phyloP scores from a whole-genome alignment of 2,888 invertebrate genomes.

The Synanthedon vespiformis region DNA sequence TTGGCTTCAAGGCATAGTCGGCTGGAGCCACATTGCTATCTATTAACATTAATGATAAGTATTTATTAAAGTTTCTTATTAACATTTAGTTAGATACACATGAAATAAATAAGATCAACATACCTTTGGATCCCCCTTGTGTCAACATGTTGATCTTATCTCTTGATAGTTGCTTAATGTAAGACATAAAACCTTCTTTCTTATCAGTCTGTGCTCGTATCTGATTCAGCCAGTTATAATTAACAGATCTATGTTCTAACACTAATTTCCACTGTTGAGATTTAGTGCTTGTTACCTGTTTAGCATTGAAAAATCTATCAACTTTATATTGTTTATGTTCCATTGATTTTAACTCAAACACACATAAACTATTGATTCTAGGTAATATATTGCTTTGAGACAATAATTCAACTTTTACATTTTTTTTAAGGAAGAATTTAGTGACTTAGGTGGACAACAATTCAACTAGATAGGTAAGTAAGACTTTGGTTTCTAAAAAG shows the following conservation, averaged over 20 bases:
- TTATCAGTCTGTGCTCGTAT: slow-evolving; percentile 48
- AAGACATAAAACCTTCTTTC: slow-evolving; percentile 60
- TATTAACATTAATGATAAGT: slow-evolving; percentile 9
- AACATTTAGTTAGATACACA: no score
- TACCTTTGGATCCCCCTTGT: slow-evolving; percentile 59
- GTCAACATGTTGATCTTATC: slow-evolving; percentile 61
- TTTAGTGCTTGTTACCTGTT: slow-evolving; percentile 78
- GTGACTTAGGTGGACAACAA: no score
- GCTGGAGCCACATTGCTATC: slow-evolving; percentile 40
- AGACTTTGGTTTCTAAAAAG: no score
- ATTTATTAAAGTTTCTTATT: no score
- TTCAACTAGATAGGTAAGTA: no score
- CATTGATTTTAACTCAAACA: no score
- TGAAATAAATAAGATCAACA: not conserved
- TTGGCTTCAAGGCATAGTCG: slow-evolving; percentile 53
- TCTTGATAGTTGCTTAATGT: slow-evolving; percentile 59
- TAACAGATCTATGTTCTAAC: slow-evolving; percentile 80
- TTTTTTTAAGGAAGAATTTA: no score
- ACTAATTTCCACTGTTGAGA: slow-evolving; percentile 86
- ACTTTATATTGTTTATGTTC: no score
- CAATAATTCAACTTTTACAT: no score
- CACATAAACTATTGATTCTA: no score
- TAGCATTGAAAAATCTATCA: no score
- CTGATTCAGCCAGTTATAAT: slow-evolving; percentile 76
- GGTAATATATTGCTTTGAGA: no score